These are phyloP conservation scores for Mormoops blainvillei DNA, from an alignment of 2,113 vertebrate species.

Conservation along the genomic window DNA sequence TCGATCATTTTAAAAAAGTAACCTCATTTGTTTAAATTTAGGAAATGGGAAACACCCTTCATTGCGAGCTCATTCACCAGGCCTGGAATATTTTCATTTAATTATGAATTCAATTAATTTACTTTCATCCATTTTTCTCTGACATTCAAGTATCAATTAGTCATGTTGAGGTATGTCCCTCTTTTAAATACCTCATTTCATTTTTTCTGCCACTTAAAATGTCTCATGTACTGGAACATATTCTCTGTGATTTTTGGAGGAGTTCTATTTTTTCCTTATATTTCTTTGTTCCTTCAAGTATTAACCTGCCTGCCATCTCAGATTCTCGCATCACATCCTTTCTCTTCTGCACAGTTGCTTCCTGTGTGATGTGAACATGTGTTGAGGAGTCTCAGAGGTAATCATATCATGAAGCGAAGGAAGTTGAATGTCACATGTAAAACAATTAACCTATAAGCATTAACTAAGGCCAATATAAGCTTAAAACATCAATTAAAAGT, in stretches of 20 bases:
- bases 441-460: not conserved
- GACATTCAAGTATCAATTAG: not conserved
- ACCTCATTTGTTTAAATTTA: slow-evolving; percentile 12
- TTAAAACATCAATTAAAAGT: not conserved
- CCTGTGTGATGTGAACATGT: not conserved
- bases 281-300: not conserved
- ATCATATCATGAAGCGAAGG: not conserved
- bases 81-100: not conserved
- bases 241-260: not conserved
- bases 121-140: not conserved
- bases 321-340: not conserved
- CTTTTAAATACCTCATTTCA: not conserved
- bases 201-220: not conserved
- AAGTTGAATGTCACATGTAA: not conserved
- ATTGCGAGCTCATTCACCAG: not conserved
- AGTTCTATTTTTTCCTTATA: not conserved
- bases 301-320: not conserved
- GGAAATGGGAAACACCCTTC: not conserved
- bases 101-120: not conserved
- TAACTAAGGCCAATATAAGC: not conserved
- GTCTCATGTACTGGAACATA: not conserved
- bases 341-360: not conserved
- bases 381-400: not conserved
- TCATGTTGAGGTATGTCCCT: not conserved
- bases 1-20: not conserved